Base-by-base conservation (phyloP, 2,888 invertebrate species). In the Sinodicranocentrus sp. region DNA sequence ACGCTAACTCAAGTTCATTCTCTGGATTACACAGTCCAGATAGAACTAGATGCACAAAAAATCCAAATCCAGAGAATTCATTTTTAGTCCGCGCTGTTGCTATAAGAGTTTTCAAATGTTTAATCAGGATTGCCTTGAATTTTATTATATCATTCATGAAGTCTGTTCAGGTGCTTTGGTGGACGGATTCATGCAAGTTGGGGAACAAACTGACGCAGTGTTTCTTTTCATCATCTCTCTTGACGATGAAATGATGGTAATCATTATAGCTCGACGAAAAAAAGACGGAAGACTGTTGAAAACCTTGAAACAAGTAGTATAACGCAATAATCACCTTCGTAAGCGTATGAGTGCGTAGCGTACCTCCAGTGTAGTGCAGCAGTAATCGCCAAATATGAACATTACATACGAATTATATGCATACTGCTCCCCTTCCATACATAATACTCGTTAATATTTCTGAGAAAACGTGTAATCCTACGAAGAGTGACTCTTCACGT, bases 291-390 rank as follows among this genome's bases (percentile, higher is more conserved):
- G 78, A 57, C 59, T 61, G 78, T 78, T 61, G 78, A 78, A 78
- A 78, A 70, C 78, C 78, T 78, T 78, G 78, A 78, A 78, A 70
- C 70, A 78, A 78, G 70, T 57, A 70, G 61, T n/a, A n/a, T 68
- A 78, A 78, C 43, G 59, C 65, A 77, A 70, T 78, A 78, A 70
- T 70, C 61, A 78, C 70, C 70, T 61, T n/a, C 70, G 28, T 77
- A 77, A 77, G 68, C 52, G 68, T 15, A 63, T 15, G 19, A 23
- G 5, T 5, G 6, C 6, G 39, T 39, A 13, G n/a, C n/a, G n/a
- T n/a, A n/a, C n/a, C n/a, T n/a, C n/a, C n/a, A n/a, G n/a, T n/a
- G n/a, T n/a, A n/a, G n/a, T n/a, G n/a, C n/a, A n/a, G n/a, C n/a
- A n/a, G n/a, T n/a, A n/a, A n/a, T n/a, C n/a, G n/a, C n/a, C n/a